Conservation (phyloP, 2,888 invertebrate species). For the Margaritifera margaritifera region DNA sequence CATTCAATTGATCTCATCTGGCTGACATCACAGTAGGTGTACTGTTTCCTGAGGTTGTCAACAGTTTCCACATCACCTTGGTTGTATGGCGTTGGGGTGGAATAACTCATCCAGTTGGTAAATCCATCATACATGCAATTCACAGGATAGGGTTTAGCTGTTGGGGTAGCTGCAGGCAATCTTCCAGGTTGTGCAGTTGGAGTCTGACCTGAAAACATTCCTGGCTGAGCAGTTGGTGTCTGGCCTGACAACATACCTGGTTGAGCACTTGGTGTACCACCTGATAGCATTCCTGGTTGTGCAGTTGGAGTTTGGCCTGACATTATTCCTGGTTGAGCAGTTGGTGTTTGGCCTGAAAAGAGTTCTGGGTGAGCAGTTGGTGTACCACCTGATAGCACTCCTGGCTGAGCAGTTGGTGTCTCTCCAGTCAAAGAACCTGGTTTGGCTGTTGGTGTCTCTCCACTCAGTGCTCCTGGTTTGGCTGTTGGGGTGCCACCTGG, state of each 20-base stretch:
- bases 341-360: constrained; percentile 5
- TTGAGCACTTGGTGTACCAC: not conserved
- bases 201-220: not conserved
- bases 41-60: constrained; percentile 40
- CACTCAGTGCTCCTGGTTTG: not conserved
- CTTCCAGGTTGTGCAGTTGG: constrained; percentile 8
- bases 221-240: constrained; percentile 13
- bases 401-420: constrained; percentile 13
- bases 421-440: constrained; percentile 3
- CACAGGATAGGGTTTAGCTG: constrained; percentile 10
- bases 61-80: constrained; percentile 65
- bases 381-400: not conserved
- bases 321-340: constrained; percentile 4
- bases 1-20: constrained; percentile 81
- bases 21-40: constrained; percentile 53
- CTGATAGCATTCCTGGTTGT: not conserved
- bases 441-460: not conserved
- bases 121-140: constrained; percentile 81
- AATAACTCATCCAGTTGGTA: constrained; percentile 85
- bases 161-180: constrained; percentile 5
- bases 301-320: constrained; percentile 2
- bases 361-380: constrained; percentile 8
- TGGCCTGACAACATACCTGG: constrained; percentile 2
- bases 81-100: constrained; percentile 55
- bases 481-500: constrained; percentile 3